These are phyloP conservation scores for Diachrysia chrysitis DNA, from an alignment of 2,888 invertebrate species.

Conservation along the genomic window DNA sequence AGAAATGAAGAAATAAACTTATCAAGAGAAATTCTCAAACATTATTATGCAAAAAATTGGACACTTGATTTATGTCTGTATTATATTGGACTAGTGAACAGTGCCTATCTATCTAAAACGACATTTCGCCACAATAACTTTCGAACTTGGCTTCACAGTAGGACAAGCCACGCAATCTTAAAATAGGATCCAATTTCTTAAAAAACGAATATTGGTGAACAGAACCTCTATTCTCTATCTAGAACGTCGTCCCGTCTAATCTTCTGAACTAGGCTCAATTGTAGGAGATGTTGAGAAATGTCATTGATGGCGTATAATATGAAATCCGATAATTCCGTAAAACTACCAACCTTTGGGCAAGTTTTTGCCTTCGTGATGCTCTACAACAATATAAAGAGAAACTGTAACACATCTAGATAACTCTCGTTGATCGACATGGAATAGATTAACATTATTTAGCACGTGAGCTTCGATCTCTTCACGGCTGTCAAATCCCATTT, in stretches of 20 bases:
- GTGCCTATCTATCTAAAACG: too few species aligned
- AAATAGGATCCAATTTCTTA: neutral
- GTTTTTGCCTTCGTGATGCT: neutral
- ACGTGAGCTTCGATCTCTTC: slow-evolving; percentile 43
- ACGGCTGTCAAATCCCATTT: slow-evolving; percentile 25
- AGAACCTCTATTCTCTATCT: too few species aligned
- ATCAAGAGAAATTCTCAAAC: too few species aligned
- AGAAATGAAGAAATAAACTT: neutral
- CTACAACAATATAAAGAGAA: slow-evolving; percentile 20
- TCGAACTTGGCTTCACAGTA: too few species aligned
- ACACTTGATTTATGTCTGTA: neutral
- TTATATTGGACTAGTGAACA: too few species aligned
- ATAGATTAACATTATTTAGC: slow-evolving; percentile 55
- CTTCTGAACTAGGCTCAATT: neutral
- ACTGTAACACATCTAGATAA: slow-evolving; percentile 34
- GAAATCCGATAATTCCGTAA: neutral
- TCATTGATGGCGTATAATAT: too few species aligned
- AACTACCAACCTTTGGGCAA: neutral
- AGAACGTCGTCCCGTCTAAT: neutral
- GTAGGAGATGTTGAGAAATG: too few species aligned
- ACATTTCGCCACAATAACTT: too few species aligned
- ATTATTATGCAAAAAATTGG: too few species aligned
- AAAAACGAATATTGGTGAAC: neutral
- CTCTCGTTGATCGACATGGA: slow-evolving; percentile 39
- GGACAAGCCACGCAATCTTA: neutral